phyloP scores from a whole-genome alignment of 2,888 invertebrate species.

The Daptonema setosum region DNA sequence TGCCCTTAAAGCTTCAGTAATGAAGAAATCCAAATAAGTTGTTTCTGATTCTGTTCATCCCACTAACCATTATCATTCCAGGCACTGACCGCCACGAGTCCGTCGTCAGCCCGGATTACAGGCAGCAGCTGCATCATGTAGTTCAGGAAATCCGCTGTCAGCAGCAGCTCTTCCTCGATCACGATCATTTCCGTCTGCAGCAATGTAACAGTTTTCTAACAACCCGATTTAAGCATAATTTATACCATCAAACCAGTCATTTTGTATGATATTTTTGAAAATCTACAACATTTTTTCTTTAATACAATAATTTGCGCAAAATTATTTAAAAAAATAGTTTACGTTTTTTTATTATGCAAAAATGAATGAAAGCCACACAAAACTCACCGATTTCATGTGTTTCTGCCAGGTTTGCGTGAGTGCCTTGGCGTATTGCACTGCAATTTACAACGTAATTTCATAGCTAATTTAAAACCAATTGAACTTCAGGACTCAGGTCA shows the following conservation, averaged over 20 bases:
- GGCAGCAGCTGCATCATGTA: constrained; percentile 32
- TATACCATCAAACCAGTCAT: too few species aligned
- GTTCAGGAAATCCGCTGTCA: constrained; percentile 35
- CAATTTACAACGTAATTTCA: background rate
- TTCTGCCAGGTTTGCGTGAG: background rate
- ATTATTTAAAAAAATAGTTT: too few species aligned
- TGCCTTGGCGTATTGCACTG: background rate
- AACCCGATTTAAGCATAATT: too few species aligned
- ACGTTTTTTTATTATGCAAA: too few species aligned
- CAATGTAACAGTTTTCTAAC: too few species aligned
- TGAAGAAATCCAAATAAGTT: too few species aligned
- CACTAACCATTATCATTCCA: constrained; percentile 32
- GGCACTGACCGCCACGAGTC: constrained; percentile 30
- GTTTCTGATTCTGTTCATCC: background rate
- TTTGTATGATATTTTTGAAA: too few species aligned
- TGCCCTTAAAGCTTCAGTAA: too few species aligned
- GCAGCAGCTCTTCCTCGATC: constrained; percentile 34
- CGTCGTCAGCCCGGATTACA: constrained; percentile 28
- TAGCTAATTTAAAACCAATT: background rate
- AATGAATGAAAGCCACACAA: background rate
- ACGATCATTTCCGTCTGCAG: constrained; percentile 32
- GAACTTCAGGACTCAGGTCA: background rate
- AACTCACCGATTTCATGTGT: background rate
- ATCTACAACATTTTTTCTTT: too few species aligned
- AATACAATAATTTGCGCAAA: too few species aligned